These are phyloP conservation scores for Drosophila acutilabella DNA, from an alignment of 2,888 invertebrate species.

Conservation along the genomic window DNA sequence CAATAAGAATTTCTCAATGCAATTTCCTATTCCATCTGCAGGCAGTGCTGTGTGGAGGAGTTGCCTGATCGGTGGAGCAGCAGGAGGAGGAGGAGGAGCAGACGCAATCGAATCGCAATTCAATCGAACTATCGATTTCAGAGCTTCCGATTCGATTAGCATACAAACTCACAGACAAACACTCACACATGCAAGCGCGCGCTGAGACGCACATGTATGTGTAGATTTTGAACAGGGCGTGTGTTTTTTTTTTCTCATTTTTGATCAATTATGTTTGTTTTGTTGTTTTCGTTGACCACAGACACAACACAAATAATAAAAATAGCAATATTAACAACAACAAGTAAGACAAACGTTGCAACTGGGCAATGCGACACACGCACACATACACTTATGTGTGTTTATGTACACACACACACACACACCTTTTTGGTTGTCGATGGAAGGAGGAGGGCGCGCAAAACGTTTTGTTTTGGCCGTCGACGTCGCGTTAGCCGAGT, in stretches of 20 bases:
- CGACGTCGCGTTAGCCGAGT: constrained; percentile 27
- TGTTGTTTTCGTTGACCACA: constrained; percentile 36
- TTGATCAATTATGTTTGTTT: constrained; percentile 31
- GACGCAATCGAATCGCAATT: constrained; percentile 2
- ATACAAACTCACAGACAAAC: constrained; percentile 38
- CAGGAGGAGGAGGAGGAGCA: not conserved
- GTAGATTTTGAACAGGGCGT: constrained; percentile 42
- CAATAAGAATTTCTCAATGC: constrained; percentile 17
- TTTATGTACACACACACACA: constrained; percentile 29
- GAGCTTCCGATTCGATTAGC: constrained; percentile 26
- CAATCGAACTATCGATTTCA: constrained; percentile 52
- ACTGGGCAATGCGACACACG: constrained; percentile 49
- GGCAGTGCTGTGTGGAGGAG: not conserved
- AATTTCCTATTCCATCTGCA: constrained; percentile 18
- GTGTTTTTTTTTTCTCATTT: constrained; percentile 11
- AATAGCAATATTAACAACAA: constrained; percentile 17
- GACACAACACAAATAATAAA: constrained; percentile 38
- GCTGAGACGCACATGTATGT: constrained; percentile 14
- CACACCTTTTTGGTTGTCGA: constrained; percentile 30
- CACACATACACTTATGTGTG: constrained; percentile 25
- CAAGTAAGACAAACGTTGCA: constrained; percentile 51
- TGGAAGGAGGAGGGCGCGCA: constrained; percentile 43
- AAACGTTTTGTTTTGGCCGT: constrained; percentile 44
- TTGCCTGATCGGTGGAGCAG: too few species aligned
- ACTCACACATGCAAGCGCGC: constrained; percentile 12